A percentile compares a stretch with the other conserved stretches of the same genome.
Conservation (phyloP, 2,113 vertebrate genomes). For the Lynx canadensis region DNA sequence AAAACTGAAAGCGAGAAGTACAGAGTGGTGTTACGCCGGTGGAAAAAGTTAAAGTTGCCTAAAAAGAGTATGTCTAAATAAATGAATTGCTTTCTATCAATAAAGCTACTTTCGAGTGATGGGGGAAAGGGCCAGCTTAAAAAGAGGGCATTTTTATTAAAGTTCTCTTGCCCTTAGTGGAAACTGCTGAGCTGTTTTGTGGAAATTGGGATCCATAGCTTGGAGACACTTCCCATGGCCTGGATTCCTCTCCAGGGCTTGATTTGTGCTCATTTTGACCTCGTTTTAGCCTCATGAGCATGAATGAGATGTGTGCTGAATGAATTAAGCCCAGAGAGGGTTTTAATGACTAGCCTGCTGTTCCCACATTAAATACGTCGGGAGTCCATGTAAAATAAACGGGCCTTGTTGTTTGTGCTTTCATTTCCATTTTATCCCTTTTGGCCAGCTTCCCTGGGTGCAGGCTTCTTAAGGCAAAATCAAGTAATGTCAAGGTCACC, state of each 20-base stretch:
- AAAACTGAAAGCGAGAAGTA: conserved; percentile 88
- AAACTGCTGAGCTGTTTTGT: background rate
- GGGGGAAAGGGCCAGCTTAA: background rate
- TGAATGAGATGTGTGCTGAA: background rate
- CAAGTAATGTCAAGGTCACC: background rate
- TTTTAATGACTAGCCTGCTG: background rate
- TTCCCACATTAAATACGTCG: background rate
- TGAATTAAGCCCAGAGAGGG: conserved; percentile 66
- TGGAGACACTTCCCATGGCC: background rate
- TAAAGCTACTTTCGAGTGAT: background rate
- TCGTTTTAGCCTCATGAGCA: background rate
- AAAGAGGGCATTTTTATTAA: conserved; percentile 25
- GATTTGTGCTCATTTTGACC: background rate
- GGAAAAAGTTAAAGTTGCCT: conserved; percentile 91
- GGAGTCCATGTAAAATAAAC: background rate
- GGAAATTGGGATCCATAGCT: background rate
- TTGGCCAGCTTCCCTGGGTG: background rate
- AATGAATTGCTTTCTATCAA: conserved; percentile 52
- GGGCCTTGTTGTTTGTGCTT: background rate
- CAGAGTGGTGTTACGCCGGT: conserved; percentile 92
- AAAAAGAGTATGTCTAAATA: conserved; percentile 88
- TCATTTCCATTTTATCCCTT: background rate
- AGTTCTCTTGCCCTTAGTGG: conserved; percentile 1
- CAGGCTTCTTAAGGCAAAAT: background rate
- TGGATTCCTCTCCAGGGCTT: background rate